Conservation (phyloP, 2,113 vertebrate species). For the Butastur rufipennis region DNA sequence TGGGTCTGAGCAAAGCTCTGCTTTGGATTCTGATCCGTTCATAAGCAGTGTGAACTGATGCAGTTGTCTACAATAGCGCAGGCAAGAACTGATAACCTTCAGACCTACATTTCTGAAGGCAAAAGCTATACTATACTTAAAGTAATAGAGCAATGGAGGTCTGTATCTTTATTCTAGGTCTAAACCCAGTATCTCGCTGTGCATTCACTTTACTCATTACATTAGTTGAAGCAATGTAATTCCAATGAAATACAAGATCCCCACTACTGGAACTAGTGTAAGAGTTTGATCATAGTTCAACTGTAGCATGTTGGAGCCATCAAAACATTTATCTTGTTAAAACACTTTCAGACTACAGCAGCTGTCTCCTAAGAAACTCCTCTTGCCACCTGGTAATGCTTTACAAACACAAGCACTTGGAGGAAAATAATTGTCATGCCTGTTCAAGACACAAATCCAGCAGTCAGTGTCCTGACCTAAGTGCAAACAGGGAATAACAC, state of each 20-base stretch:
- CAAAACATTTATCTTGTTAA: not conserved
- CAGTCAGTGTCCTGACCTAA: not conserved
- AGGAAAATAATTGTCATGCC: not conserved
- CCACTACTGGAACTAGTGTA: not conserved
- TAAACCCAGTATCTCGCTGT: not conserved
- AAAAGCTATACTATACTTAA: not conserved
- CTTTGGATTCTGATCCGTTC: not conserved
- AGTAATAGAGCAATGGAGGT: not conserved
- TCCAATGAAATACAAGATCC: not conserved
- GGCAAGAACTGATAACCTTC: not conserved
- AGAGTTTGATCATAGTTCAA: not conserved
- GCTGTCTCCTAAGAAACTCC: not conserved
- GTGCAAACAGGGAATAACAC: not conserved
- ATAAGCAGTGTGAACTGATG: not conserved
- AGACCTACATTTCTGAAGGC: not conserved
- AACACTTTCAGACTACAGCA: not conserved
- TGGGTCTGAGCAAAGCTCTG: not conserved
- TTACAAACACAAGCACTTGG: not conserved
- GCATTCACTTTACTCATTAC: not conserved
- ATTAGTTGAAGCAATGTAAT: not conserved
- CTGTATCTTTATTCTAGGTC: not conserved
- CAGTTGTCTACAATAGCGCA: not conserved
- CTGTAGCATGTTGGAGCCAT: not conserved
- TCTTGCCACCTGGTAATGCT: not conserved
- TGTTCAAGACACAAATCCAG: not conserved